Conservation (phyloP, 2,888 invertebrate species). For the Hypselothyrea guttata region DNA sequence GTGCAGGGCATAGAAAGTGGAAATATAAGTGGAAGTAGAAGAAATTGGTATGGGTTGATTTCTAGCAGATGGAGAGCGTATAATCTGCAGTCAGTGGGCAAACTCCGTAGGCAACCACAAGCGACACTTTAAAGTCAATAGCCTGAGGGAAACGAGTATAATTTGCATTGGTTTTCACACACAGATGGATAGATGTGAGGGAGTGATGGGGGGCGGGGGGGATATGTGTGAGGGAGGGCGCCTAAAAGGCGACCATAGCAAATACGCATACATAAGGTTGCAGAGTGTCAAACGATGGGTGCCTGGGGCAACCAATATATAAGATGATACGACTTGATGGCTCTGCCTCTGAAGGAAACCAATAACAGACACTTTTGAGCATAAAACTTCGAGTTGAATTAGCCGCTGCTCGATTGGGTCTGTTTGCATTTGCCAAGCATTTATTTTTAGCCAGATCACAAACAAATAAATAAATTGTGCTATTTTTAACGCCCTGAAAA, state of each 20-base stretch:
- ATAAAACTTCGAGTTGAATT: conserved; percentile 24
- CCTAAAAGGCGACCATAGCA: conserved; percentile 36
- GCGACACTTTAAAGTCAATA: conserved; percentile 66
- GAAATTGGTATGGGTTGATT: neutral
- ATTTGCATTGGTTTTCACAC: conserved; percentile 53
- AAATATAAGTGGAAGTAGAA: too few species aligned
- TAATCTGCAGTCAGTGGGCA: conserved; percentile 44
- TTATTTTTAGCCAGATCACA: conserved; percentile 36
- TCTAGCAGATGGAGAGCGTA: too few species aligned
- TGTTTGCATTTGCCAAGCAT: neutral
- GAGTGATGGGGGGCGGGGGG: neutral
- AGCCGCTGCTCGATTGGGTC: neutral
- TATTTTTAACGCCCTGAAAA: conserved; percentile 30
- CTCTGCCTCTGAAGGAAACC: conserved; percentile 23
- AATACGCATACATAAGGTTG: conserved; percentile 53
- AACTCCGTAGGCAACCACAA: conserved; percentile 36
- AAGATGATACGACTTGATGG: conserved; percentile 17
- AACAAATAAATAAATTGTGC: conserved; percentile 4
- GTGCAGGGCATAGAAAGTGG: too few species aligned
- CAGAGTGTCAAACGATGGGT: conserved; percentile 19
- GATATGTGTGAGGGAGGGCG: neutral
- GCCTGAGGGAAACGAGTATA: conserved; percentile 36
- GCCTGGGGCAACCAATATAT: conserved; percentile 58
- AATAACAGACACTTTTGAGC: conserved; percentile 34
- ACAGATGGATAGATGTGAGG: neutral